These are phyloP conservation scores for Rhinogobius similis DNA, from an alignment of 2,113 vertebrate genomes.

Conservation along the genomic window DNA sequence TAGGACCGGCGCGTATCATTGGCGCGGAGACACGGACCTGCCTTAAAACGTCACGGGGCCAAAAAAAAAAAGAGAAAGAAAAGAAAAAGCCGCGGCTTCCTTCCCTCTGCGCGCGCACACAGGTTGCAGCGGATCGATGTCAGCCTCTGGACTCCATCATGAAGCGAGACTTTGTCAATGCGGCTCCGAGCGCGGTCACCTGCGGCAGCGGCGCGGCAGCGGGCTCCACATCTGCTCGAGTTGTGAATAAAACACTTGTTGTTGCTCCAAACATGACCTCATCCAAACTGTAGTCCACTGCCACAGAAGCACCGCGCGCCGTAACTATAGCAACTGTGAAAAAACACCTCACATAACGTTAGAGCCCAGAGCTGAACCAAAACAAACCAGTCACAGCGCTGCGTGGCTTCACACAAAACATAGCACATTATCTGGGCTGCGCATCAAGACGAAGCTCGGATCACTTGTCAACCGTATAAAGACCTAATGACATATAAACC, in stretches of 20 bases:
- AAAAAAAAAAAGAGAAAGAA: conserved; percentile 42
- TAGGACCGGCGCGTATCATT: conserved; percentile 77
- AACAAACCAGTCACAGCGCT: conserved; percentile 2
- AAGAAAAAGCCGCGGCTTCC: conserved; percentile 11
- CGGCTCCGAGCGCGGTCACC: background rate
- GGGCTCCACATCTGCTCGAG: conserved; percentile 1
- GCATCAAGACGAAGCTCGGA: background rate
- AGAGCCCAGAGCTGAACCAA: conserved; percentile 7
- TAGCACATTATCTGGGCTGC: background rate
- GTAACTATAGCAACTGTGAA: conserved; percentile 11
- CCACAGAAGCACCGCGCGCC: conserved; percentile 8
- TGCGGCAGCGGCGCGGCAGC: background rate
- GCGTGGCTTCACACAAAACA: background rate
- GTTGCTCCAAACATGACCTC: conserved; percentile 13
- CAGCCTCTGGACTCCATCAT: conserved; percentile 15
- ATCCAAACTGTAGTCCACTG: conserved; percentile 13
- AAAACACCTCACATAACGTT: conserved; percentile 6
- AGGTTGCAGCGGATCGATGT: conserved; percentile 68
- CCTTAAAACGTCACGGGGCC: conserved; percentile 78
- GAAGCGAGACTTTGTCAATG: conserved; percentile 6
- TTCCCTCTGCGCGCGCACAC: conserved; percentile 46
- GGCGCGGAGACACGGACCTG: conserved; percentile 76
- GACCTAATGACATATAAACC: background rate
- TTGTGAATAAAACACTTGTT: conserved; percentile 13
- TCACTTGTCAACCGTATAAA: background rate